Evolutionary conservation across 2,797 vertebrate genomes (phyloP).

Genomic region (Pangasius mekongensis): DNA sequence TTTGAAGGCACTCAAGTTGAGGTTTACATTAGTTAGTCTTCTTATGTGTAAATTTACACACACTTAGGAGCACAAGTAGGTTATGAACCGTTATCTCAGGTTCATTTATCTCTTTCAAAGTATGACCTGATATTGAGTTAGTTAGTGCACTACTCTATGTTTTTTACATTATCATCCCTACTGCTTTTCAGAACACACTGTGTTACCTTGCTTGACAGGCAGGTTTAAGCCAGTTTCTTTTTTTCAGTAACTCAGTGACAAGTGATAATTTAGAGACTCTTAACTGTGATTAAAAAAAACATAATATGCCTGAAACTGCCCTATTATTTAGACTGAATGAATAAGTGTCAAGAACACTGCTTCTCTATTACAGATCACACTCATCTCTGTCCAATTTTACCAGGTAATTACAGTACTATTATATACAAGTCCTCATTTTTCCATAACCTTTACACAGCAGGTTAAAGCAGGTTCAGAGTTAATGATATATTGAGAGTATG

Average conservation of each 20-base stretch:
- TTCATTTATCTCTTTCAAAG: background rate
- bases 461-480: background rate
- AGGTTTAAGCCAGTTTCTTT: background rate
- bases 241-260: background rate
- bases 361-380: background rate
- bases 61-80: background rate
- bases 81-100: background rate
- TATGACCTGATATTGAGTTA: background rate
- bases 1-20: background rate
- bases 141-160: background rate
- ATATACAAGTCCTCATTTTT: background rate
- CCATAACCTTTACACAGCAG: background rate
- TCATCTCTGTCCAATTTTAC: background rate
- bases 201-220: background rate
- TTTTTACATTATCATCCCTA: background rate
- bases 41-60: background rate
- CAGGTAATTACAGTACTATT: slow-evolving; percentile 8
- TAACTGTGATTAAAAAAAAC: background rate
- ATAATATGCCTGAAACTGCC: background rate
- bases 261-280: background rate
- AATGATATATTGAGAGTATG: background rate
- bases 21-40: background rate
- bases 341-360: background rate
- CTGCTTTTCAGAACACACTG: background rate
- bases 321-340: background rate